phyloP scores from a whole-genome alignment of 2,797 vertebrate genomes.

The Rhadinocentrus ornatus region DNA sequence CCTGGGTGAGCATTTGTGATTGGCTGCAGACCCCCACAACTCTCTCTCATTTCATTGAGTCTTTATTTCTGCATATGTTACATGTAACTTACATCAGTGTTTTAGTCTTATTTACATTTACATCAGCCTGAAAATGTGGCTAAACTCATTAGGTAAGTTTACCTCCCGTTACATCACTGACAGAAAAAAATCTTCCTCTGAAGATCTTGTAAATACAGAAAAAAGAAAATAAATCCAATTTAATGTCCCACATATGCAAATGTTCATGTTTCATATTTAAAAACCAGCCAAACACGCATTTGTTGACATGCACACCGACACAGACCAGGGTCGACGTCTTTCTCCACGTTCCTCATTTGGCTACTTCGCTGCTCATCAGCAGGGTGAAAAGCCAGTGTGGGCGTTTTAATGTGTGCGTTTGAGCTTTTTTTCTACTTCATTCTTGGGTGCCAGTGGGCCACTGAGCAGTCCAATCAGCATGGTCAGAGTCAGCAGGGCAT shows the following conservation, averaged over 20 bases:
- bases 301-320: slow-evolving; percentile 19
- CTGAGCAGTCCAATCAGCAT: slow-evolving; percentile 63
- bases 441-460: slow-evolving; percentile 46
- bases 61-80: slow-evolving; percentile 24
- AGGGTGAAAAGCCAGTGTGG: slow-evolving; percentile 50
- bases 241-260: not conserved
- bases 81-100: slow-evolving; percentile 53
- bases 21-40: too few relatives aligned
- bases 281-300: slow-evolving; percentile 20
- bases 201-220: slow-evolving; percentile 14
- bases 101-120: slow-evolving; percentile 42
- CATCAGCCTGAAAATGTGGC: slow-evolving; percentile 41
- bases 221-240: not conserved
- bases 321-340: slow-evolving; percentile 6
- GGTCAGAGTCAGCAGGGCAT: slow-evolving; percentile 61
- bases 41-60: not conserved
- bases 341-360: slow-evolving; percentile 60
- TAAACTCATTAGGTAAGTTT: slow-evolving; percentile 49
- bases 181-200: slow-evolving; percentile 21
- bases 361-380: slow-evolving; percentile 59
- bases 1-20: not conserved
- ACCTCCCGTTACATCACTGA: slow-evolving; percentile 55
- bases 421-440: slow-evolving; percentile 29
- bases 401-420: slow-evolving; percentile 10
- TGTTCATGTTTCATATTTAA: slow-evolving; percentile 16